These are phyloP conservation scores for Thereva unica DNA, from an alignment of 2,888 invertebrate species.

Conservation along the genomic window DNA sequence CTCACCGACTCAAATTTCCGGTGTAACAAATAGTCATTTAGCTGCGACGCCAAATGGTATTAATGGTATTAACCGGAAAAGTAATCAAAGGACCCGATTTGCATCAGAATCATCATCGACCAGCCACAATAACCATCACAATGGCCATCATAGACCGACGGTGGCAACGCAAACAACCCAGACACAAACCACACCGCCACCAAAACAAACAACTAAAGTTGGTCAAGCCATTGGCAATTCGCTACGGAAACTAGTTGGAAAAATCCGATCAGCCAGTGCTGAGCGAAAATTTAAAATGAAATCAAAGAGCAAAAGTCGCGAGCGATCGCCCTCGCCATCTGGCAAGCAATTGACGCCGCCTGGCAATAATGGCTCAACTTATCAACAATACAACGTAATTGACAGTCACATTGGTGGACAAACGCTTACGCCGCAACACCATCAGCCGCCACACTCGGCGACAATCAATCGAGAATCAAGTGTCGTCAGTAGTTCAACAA, in stretches of 20 bases:
- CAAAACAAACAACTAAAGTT: conserved; percentile 58
- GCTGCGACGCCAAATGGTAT: conserved; percentile 59
- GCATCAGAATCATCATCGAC: conserved; percentile 58
- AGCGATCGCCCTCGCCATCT: conserved; percentile 62
- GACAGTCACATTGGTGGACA: conserved; percentile 55
- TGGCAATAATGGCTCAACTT: conserved; percentile 51
- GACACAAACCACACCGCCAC: conserved; percentile 56
- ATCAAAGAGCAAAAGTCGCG: conserved; percentile 59
- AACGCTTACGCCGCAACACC: conserved; percentile 37
- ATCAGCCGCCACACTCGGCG: conserved; percentile 43
- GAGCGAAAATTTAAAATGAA: conserved; percentile 68
- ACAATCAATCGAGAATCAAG: conserved; percentile 47
- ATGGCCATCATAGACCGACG: conserved; percentile 43
- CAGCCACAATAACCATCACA: conserved; percentile 44
- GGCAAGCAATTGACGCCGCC: conserved; percentile 56
- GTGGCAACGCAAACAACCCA: conserved; percentile 52
- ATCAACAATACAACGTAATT: conserved; percentile 59
- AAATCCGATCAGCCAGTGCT: conserved; percentile 76
- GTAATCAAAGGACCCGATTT: conserved; percentile 74
- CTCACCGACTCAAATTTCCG: conserved; percentile 53
- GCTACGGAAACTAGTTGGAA: conserved; percentile 79
- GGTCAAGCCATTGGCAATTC: conserved; percentile 76
- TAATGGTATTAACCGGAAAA: conserved; percentile 58
- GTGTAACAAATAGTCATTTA: conserved; percentile 49
- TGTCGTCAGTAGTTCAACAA: conserved; percentile 47